Percentiles rank a stretch among this genome's conserved stretches.
Conservation (phyloP, 1,140 invertebrate genomes). For the Ceratosolen solmsi region DNA sequence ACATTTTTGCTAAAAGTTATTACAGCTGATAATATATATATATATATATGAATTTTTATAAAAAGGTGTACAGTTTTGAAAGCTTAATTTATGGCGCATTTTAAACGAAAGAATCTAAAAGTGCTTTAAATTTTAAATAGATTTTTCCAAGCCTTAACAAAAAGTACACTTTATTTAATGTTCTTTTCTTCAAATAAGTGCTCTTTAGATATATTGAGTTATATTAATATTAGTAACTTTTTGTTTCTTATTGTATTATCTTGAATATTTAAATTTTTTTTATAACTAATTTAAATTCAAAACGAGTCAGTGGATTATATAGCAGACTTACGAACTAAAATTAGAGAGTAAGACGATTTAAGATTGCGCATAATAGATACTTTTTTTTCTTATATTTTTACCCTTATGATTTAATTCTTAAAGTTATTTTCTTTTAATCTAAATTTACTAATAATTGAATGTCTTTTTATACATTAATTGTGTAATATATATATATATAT, state of each 20-base stretch:
- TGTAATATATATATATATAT: too few relatives aligned
- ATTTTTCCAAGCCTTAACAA: background rate
- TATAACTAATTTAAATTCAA: background rate
- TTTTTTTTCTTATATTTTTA: background rate
- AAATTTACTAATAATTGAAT: too few relatives aligned
- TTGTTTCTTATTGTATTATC: background rate
- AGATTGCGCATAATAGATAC: background rate
- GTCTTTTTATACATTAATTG: too few relatives aligned
- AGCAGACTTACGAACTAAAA: background rate
- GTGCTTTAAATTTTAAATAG: slow-evolving; percentile 11
- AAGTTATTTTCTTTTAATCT: too few relatives aligned
- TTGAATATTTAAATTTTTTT: background rate
- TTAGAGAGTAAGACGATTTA: background rate
- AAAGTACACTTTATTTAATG: background rate
- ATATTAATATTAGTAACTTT: background rate
- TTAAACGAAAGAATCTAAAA: background rate
- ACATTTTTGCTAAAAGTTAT: background rate
- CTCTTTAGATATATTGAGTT: background rate
- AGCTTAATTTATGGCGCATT: background rate
- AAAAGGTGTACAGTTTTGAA: background rate
- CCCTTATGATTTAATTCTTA: background rate
- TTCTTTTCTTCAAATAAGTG: background rate
- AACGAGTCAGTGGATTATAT: background rate
- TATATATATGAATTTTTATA: background rate
- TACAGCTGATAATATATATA: background rate